A percentile compares a stretch with the other conserved stretches of the same genome.
These are phyloP conservation scores for Ceratina australensis DNA, from an alignment of 1,140 invertebrate species.

Conservation along the genomic window DNA sequence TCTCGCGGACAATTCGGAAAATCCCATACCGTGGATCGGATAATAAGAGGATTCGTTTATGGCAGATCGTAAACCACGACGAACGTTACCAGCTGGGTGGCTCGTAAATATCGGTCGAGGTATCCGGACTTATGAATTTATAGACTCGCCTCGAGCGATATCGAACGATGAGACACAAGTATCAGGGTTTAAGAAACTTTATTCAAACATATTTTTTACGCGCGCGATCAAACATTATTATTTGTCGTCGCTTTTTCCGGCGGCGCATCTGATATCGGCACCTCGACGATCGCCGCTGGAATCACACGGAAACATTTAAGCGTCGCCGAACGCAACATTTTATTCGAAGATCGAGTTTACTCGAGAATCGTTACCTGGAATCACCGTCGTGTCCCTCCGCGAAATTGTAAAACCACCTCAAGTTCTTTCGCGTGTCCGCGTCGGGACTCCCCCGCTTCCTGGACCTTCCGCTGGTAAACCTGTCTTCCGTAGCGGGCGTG, in stretches of 20 bases:
- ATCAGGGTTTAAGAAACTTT: no score
- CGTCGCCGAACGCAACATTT: background rate
- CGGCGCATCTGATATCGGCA: background rate
- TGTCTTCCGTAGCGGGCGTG: background rate
- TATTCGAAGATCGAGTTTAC: no score
- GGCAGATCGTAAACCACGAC: conserved; percentile 49
- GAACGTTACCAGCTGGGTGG: conserved; percentile 38
- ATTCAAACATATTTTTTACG: background rate
- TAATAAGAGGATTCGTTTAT: conserved; percentile 56
- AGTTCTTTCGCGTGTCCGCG: conserved; percentile 40
- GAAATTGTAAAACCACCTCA: conserved; percentile 47
- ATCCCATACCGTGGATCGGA: conserved; percentile 8
- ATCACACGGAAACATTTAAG: background rate
- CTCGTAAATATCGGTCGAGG: conserved; percentile 50
- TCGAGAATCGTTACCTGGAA: conserved; percentile 28
- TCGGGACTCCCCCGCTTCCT: conserved; percentile 47
- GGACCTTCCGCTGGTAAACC: background rate
- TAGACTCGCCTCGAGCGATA: conserved; percentile 33
- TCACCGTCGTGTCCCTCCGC: background rate
- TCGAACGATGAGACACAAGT: background rate
- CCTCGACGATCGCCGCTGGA: background rate
- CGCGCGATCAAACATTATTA: background rate
- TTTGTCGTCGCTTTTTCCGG: background rate
- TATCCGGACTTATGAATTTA: conserved; percentile 46
- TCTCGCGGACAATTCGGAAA: background rate